Conservation (phyloP, 2,797 vertebrate genomes). For the Labroides dimidiatus region DNA sequence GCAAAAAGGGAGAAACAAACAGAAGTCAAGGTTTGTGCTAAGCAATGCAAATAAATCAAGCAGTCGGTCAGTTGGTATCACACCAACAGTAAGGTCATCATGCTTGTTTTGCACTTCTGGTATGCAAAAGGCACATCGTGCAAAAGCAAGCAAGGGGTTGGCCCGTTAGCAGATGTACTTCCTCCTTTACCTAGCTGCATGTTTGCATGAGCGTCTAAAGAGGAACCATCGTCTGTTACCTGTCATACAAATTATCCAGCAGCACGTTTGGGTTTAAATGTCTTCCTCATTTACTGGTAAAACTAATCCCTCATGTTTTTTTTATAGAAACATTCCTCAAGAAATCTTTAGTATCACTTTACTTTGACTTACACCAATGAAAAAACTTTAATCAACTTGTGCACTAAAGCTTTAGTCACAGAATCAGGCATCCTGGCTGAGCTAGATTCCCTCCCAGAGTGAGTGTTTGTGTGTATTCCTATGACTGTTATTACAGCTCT, state of each 20-base stretch:
- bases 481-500: conserved; percentile 53
- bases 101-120: neutral
- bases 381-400: conserved; percentile 7
- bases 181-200: conserved; percentile 58
- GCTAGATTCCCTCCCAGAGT: conserved; percentile 1
- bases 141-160: conserved; percentile 41
- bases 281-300: conserved; percentile 40
- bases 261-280: conserved; percentile 6
- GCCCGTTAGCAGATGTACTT: conserved; percentile 60
- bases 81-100: conserved; percentile 29
- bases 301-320: conserved; percentile 2
- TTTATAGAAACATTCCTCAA: neutral
- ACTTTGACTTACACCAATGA: conserved; percentile 6
- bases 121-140: conserved; percentile 15
- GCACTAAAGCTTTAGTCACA: conserved; percentile 7
- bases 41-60: conserved; percentile 49
- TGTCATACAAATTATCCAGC: conserved; percentile 36
- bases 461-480: conserved; percentile 16
- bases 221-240: conserved; percentile 44
- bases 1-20: neutral
- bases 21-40: conserved; percentile 6
- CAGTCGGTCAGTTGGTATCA: conserved; percentile 15
- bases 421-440: conserved; percentile 7
- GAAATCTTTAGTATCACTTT: conserved; percentile 13
- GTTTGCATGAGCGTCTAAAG: conserved; percentile 69